Conservation (phyloP, 2,797 vertebrate genomes). For the Phaenicophaeus curvirostris region DNA sequence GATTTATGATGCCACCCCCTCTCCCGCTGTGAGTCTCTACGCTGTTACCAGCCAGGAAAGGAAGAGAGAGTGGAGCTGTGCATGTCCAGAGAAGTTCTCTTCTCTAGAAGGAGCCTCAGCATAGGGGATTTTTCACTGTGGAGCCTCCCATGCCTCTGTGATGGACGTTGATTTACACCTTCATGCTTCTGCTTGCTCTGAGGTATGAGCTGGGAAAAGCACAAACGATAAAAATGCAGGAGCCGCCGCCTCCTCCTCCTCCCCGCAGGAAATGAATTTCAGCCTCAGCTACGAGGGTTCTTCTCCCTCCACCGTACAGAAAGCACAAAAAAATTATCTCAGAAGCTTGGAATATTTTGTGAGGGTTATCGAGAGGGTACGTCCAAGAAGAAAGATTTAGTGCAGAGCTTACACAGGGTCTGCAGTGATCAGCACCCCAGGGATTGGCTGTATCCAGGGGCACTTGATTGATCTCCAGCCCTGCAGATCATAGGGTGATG, state of each 20-base stretch:
- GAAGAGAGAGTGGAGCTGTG: not conserved
- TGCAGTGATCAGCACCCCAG: not conserved
- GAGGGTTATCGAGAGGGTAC: not conserved
- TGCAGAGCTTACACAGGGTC: accelerated
- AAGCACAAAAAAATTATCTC: not conserved
- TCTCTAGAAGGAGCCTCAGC: not conserved
- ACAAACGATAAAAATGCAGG: not conserved
- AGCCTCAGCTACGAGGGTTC: not conserved
- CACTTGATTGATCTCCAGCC: not conserved
- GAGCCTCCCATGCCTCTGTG: not conserved
- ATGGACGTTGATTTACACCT: not conserved
- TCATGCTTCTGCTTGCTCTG: not conserved
- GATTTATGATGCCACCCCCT: not conserved
- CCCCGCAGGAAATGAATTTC: not conserved
- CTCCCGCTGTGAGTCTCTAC: too few relatives aligned
- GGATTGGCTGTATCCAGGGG: not conserved
- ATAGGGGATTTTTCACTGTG: not conserved
- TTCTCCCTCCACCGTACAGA: not conserved
- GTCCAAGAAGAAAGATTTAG: not conserved
- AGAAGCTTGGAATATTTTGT: not conserved
- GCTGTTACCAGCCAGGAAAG: not conserved
- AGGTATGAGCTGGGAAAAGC: not conserved
- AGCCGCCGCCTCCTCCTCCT: not conserved
- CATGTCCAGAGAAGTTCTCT: not conserved
- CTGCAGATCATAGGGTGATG: accelerated